A percentile compares a stretch with the other conserved stretches of the same genome.
These are phyloP conservation scores for Oryzias melastigma DNA, from an alignment of 2,113 vertebrate genomes.

Conservation along the genomic window DNA sequence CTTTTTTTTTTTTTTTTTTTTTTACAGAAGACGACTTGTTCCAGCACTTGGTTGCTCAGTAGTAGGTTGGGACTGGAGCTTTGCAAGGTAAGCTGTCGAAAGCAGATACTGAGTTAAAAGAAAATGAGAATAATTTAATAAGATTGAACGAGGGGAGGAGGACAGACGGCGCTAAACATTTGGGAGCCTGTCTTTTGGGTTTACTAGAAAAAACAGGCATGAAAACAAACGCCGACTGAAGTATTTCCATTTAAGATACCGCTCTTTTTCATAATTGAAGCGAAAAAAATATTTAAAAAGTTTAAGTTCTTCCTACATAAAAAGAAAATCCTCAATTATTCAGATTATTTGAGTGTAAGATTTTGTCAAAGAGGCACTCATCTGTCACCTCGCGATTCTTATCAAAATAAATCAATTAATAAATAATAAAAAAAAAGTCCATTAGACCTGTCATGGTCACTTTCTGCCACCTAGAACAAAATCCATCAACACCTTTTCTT, in stretches of 20 bases:
- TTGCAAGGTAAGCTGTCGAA: constrained; percentile 70
- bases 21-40: constrained; percentile 77
- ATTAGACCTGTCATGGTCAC: constrained; percentile 66
- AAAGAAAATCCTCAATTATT: no score
- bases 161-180: constrained; percentile 42
- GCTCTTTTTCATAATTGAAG: constrained; percentile 32
- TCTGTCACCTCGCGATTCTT: constrained; percentile 68
- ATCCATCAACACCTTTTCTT: constrained; percentile 70
- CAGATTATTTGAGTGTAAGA: constrained; percentile 53
- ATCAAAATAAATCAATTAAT: constrained; percentile 17
- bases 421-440: constrained; percentile 50
- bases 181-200: constrained; percentile 37
- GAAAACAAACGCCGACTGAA: constrained; percentile 30
- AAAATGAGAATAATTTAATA: constrained; percentile 38
- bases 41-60: constrained; percentile 68
- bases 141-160: constrained; percentile 48
- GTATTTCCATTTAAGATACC: constrained; percentile 29
- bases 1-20: constrained; percentile 8
- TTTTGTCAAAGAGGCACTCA: constrained; percentile 62
- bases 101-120: constrained; percentile 39
- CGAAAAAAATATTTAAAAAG: neutral
- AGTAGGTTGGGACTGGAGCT: constrained; percentile 61
- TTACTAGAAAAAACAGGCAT: constrained; percentile 42
- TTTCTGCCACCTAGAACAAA: constrained; percentile 56
- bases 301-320: no score